A percentile compares a stretch with the other conserved stretches of the same genome.
Conservation (phyloP, 2,888 invertebrate genomes). For the Ormyrus labotus region DNA sequence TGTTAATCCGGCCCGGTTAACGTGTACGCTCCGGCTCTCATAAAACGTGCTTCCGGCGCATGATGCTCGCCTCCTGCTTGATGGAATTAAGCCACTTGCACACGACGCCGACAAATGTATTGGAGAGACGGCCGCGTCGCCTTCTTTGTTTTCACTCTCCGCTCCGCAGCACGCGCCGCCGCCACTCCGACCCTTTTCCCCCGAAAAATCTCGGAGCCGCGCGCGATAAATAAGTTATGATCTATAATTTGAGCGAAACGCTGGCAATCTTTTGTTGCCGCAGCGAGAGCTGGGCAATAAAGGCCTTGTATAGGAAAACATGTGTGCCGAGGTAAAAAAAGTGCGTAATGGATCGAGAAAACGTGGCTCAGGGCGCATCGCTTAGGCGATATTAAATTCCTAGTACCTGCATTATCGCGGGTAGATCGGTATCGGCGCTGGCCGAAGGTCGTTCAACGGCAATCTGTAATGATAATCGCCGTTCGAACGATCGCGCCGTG, state of each 20-base stretch:
- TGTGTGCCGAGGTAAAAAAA: neutral
- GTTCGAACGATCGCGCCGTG: slow-evolving; percentile 27
- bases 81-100: slow-evolving; percentile 73
- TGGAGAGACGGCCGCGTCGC: slow-evolving; percentile 45
- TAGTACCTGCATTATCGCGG: slow-evolving; percentile 44
- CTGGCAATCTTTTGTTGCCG: slow-evolving; percentile 28
- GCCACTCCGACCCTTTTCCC: neutral
- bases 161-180: neutral
- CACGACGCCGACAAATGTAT: slow-evolving; percentile 49
- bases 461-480: slow-evolving; percentile 70
- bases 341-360: slow-evolving; percentile 31
- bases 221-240: slow-evolving; percentile 9
- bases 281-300: too few species aligned
- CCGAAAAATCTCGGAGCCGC: neutral
- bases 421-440: slow-evolving; percentile 55
- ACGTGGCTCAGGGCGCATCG: slow-evolving; percentile 38
- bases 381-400: slow-evolving; percentile 34
- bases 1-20: slow-evolving; percentile 73
- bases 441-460: slow-evolving; percentile 68
- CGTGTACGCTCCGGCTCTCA: slow-evolving; percentile 66
- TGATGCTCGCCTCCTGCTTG: slow-evolving; percentile 64
- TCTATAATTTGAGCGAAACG: slow-evolving; percentile 36
- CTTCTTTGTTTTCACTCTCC: slow-evolving; percentile 35
- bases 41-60: slow-evolving; percentile 73
- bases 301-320: neutral